A percentile compares a stretch with the other conserved stretches of the same genome.
phyloP scores from a whole-genome alignment of 1,140 invertebrate genomes.

The Drosophila persimilis region DNA sequence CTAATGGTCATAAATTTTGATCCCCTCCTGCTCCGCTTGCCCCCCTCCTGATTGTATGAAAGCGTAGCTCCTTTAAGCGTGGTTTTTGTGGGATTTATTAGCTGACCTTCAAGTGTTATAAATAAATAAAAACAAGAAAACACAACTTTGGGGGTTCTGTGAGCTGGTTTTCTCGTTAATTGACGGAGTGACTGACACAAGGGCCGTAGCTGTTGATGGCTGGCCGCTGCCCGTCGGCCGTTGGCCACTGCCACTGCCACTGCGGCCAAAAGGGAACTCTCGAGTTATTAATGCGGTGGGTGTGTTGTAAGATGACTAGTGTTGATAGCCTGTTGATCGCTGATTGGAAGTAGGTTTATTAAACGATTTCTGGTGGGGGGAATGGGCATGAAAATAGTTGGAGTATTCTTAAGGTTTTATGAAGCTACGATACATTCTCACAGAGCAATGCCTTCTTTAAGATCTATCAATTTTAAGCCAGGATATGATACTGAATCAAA shows the following conservation, averaged over 20 bases:
- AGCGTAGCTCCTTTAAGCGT: conserved; percentile 25
- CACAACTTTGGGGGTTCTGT: conserved; percentile 5
- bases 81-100: conserved; percentile 54
- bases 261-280: neutral
- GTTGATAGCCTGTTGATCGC: no score
- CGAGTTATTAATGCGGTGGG: conserved; percentile 3
- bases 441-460: no score
- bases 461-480: no score
- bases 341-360: no score
- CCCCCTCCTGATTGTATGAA: conserved; percentile 15
- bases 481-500: no score
- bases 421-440: no score
- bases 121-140: conserved; percentile 47
- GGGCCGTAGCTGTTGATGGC: conserved; percentile 6
- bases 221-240: neutral
- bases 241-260: no score
- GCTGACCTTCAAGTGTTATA: conserved; percentile 65
- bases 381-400: no score
- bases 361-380: no score
- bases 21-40: neutral
- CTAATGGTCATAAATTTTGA: conserved; percentile 69
- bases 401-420: no score
- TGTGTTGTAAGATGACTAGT: neutral
- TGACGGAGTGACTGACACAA: conserved; percentile 14
- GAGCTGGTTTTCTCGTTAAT: conserved; percentile 19